These are phyloP conservation scores for Cybosia mesomella DNA, from an alignment of 2,888 invertebrate genomes.

Conservation along the genomic window DNA sequence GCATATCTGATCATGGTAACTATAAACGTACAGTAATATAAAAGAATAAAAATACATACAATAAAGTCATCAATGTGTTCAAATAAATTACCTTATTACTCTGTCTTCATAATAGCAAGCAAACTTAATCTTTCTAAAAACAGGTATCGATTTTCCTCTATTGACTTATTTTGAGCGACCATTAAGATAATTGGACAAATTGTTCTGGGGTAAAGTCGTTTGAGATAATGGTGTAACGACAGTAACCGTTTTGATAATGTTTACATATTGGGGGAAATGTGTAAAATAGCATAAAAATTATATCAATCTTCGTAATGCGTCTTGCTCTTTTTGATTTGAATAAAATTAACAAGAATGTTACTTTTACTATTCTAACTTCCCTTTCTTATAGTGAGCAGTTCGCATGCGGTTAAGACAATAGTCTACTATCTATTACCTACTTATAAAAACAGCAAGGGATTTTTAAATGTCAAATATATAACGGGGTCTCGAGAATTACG, in stretches of 20 bases:
- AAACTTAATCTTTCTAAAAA: slow-evolving; percentile 11
- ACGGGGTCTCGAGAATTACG: neutral
- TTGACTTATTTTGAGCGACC: slow-evolving; percentile 19
- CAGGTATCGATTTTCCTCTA: slow-evolving; percentile 17
- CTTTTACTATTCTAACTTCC: neutral
- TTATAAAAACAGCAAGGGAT: neutral
- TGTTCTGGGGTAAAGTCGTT: slow-evolving; percentile 23
- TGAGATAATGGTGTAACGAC: slow-evolving; percentile 21
- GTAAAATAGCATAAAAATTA: neutral
- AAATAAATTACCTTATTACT: slow-evolving; percentile 5
- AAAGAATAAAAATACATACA: neutral
- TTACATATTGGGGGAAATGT: neutral
- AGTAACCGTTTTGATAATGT: neutral
- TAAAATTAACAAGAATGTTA: neutral
- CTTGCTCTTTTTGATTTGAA: neutral
- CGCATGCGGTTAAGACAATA: neutral
- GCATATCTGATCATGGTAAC: too few relatives aligned
- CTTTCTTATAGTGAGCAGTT: neutral
- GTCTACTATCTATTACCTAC: too few relatives aligned
- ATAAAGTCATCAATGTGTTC: neutral
- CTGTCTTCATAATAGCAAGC: slow-evolving; percentile 3
- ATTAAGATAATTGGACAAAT: slow-evolving; percentile 38
- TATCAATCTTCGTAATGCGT: slow-evolving; percentile 2
- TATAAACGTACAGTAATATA: too few relatives aligned
- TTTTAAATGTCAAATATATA: too few relatives aligned